Evolutionary conservation across 2,888 invertebrate genomes (phyloP), one percentile per base, ranked within the genome.

Genomic region (Agrotis clavis): DNA sequence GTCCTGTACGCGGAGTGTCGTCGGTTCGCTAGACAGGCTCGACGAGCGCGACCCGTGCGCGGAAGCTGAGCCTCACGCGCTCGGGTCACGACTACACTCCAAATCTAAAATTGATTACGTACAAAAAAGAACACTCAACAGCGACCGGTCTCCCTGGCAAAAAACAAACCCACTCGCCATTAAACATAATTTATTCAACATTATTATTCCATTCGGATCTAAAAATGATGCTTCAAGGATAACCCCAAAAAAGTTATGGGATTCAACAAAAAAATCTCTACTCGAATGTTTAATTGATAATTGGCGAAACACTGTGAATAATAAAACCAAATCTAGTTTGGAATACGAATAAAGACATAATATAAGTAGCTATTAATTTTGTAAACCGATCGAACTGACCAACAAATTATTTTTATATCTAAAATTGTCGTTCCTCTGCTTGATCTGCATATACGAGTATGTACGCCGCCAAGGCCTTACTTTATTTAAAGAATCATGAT

Each of bases 31-130:
- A 18, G 51, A 21, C 45, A 41, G 13, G 11, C 54, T 21, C 54
- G 54, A 9, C 35, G 21, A 19, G 5, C 21, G 45, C 60, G n/a
- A 82, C 76, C 67, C 87, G 84, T 87, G 91, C 90, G 87, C 92
- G 92, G 93, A 92, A 93, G 93, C 93, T 83, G 79, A 89, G 87
- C 83, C 89, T 92, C 92, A 91, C 91, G 92, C 91, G 91, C 86
- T 87, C 88, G 84, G 90, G 92, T 95, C 95, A 94, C 94, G 94
- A 95, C 89, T 92, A 87, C 91, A 92, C 90, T 93, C 92, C 92
- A 94, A 94, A 95, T 94, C 90, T 92, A 93, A 94, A 93, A 94
- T 94, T 94, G 93, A 94, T 94, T 94, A 93, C 90, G 86, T 81
- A 87, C 86, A 93, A 94, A 92, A 93, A 92, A 91, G 86, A 88